Evolutionary conservation across 1,140 invertebrate genomes (phyloP).

Genomic region (Euura lappo): DNA sequence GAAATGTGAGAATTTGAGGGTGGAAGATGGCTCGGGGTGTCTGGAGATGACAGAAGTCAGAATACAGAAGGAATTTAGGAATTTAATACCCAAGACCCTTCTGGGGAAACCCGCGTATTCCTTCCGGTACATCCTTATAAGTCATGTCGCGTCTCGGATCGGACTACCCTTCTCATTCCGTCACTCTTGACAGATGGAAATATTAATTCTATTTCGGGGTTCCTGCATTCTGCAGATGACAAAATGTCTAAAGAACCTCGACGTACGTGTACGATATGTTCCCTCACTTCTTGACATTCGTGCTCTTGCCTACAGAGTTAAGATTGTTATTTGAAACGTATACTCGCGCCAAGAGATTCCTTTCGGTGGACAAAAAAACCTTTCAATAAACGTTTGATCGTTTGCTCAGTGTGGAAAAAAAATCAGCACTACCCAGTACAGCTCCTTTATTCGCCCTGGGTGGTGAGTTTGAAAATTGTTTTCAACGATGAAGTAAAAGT

Average conservation of each 20-base stretch:
- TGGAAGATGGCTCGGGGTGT: not conserved
- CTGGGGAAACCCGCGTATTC: not conserved
- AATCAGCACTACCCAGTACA: too few species aligned
- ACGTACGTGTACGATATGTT: not conserved
- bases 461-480: too few species aligned
- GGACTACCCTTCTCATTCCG: not conserved
- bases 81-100: conserved; percentile 1
- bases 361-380: too few species aligned
- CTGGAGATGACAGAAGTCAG: conserved; percentile 6
- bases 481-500: too few species aligned
- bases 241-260: not conserved
- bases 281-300: not conserved
- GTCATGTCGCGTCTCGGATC: not conserved
- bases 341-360: too few species aligned
- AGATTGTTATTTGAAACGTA: too few species aligned
- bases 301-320: too few species aligned
- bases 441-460: too few species aligned
- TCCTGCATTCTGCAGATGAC: not conserved
- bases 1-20: too few species aligned
- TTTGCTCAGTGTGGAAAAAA: too few species aligned
- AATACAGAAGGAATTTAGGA: not conserved
- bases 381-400: too few species aligned
- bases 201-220: not conserved
- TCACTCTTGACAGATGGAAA: not conserved
- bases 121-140: not conserved